These are phyloP conservation scores for Panopea generosa DNA, from an alignment of 2,888 invertebrate species.

Conservation along the genomic window DNA sequence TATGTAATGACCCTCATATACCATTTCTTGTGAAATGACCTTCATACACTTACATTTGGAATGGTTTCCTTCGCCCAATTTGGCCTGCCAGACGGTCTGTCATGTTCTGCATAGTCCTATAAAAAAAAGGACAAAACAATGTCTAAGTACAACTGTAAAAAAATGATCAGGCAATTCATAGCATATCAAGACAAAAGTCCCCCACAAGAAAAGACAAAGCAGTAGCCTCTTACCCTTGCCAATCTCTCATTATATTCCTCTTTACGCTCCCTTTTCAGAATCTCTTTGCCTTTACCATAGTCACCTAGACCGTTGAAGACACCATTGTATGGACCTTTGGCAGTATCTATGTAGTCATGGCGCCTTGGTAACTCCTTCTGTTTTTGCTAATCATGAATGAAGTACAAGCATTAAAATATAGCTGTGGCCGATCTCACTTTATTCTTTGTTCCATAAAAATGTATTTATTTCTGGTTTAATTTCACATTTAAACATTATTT, in stretches of 20 bases:
- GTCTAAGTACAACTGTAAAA: too few species aligned
- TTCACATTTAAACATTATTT: too few species aligned
- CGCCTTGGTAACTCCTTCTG: conserved; percentile 39
- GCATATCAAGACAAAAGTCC: too few species aligned
- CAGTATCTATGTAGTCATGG: conserved; percentile 44
- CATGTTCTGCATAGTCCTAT: conserved; percentile 41
- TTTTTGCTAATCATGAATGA: conserved; percentile 40
- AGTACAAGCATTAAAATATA: background rate
- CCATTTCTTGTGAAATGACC: too few species aligned
- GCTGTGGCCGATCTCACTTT: too few species aligned
- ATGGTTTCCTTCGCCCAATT: conserved; percentile 56
- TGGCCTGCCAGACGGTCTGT: conserved; percentile 49
- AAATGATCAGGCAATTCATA: too few species aligned
- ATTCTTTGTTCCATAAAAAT: too few species aligned
- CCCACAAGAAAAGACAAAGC: too few species aligned
- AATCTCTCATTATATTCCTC: conserved; percentile 49
- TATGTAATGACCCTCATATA: too few species aligned
- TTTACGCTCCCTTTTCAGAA: conserved; percentile 38
- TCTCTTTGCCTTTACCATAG: conserved; percentile 46
- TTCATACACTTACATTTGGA: conserved; percentile 49
- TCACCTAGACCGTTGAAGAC: conserved; percentile 58
- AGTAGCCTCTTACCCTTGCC: conserved; percentile 41
- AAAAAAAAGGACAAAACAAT: too few species aligned
- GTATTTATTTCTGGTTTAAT: too few species aligned
- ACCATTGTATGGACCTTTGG: conserved; percentile 53